Conservation (phyloP, 1,140 invertebrate species). For the Globodera rostochiensis region DNA sequence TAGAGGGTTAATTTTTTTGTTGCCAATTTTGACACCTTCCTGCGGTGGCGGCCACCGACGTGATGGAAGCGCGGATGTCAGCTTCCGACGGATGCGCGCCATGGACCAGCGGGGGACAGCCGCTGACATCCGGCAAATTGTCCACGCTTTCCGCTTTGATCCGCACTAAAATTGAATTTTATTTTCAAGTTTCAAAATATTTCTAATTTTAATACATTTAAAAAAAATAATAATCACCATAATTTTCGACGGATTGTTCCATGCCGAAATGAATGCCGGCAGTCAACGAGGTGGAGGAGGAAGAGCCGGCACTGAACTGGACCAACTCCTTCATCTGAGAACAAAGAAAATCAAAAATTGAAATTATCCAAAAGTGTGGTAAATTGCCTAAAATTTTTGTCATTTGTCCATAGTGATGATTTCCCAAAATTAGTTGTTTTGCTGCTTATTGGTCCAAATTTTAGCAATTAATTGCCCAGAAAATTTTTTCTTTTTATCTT, state of each 20-base stretch:
- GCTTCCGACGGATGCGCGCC: not conserved
- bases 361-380: not conserved
- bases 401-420: too few species aligned
- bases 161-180: not conserved
- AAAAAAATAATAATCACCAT: not conserved
- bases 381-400: too few species aligned
- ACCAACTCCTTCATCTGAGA: slow-evolving; percentile 8
- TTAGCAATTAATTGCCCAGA: too few species aligned
- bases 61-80: not conserved
- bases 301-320: slow-evolving; percentile 9
- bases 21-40: not conserved
- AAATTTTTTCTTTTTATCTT: too few species aligned
- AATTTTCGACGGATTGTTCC: not conserved
- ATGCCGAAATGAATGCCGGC: not conserved
- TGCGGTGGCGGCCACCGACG: not conserved
- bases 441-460: too few species aligned
- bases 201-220: too few species aligned
- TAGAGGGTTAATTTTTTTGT: not conserved
- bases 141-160: slow-evolving; percentile 14
- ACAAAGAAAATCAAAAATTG: not conserved
- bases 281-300: slow-evolving; percentile 2
- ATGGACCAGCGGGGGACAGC: not conserved
- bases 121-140: slow-evolving; percentile 2
- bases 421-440: too few species aligned
- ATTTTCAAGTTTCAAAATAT: not conserved